Percentiles rank a stretch among this genome's conserved stretches.
phyloP scores from a whole-genome alignment of 1,140 invertebrate genomes.

The Hypothenemus hampei region DNA sequence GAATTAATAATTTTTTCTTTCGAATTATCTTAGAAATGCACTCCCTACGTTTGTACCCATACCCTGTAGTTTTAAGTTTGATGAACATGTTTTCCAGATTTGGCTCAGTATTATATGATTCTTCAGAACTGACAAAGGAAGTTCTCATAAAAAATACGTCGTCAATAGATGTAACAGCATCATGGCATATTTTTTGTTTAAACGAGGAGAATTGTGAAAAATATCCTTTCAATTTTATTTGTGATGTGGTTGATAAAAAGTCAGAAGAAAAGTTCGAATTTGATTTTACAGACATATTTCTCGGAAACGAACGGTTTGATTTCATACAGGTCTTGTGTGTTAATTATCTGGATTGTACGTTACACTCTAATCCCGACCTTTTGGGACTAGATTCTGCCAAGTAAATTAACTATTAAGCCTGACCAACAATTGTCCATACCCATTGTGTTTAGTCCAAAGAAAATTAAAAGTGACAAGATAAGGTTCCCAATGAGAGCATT shows the following conservation, averaged over 20 bases:
- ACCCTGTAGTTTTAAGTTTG: too few species aligned
- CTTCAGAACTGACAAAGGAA: neutral
- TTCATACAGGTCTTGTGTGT: constrained; percentile 17
- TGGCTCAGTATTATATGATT: constrained; percentile 7
- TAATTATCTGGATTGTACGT: too few species aligned
- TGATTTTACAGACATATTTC: constrained; percentile 13
- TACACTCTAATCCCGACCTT: too few species aligned
- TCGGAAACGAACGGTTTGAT: constrained; percentile 5
- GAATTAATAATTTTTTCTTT: too few species aligned
- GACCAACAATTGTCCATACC: neutral
- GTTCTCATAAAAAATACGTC: constrained; percentile 13
- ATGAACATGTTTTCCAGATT: constrained; percentile 17
- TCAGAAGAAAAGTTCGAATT: constrained; percentile 6
- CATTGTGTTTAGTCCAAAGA: neutral
- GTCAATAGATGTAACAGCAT: constrained; percentile 8
- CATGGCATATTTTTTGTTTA: constrained; percentile 12
- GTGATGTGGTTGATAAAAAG: neutral
- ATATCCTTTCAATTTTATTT: constrained; percentile 8
- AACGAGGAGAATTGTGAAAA: neutral
- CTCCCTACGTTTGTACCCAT: too few species aligned
- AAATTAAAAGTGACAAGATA: neutral
- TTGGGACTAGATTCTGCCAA: too few species aligned
- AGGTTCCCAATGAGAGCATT: neutral
- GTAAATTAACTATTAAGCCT: too few species aligned
- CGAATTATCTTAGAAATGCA: too few species aligned